Evolutionary conservation across 1,140 invertebrate genomes (phyloP), one percentile per base, ranked within the genome.

Genomic region (Magallana angulata): DNA sequence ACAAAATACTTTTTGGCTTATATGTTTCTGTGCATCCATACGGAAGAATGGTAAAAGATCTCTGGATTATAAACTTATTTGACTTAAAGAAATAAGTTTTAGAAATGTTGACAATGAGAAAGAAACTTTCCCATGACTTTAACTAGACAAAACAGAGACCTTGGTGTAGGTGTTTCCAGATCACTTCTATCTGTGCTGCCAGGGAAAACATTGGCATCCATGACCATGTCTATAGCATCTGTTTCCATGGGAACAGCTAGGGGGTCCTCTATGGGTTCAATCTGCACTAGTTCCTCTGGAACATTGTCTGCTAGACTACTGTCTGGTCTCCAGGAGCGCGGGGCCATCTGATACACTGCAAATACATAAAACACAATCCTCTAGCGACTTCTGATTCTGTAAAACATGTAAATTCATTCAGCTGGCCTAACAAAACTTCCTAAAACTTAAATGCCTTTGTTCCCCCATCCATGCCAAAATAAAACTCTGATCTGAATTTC

Each of bases 281-380:
- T 60, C 16, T 85, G 71, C 36, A 88, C 86, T n/a, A 56, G 58
- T n/a, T 88, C 87, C 8, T 48, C n/a, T 4, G 89, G 57, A 8
- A 89, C 88, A 11, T 57, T 81, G 9, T 90, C 89, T 48, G 90
- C 89, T 3, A 92, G 76, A 88, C 93, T 93, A 85, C 86, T 92
- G 24, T 91, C 90, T 85, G 93, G 93, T 59, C 86, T 86, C 93
- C 93, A 93, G 1, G 92, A 92, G 57, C 92, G 60, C 36, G 93
- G 93, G 0, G 92, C 89, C 92, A 93, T 92, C 57, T 92, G 89
- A 48, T 93, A 93, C 80, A 93, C 92, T 93, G 86, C 6, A 88
- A 84, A 62, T 48, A 48, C 36, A 48, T 48, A 5, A 5, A 48
- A 48, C 36, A 48, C 0, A 48, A 48, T 4, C 36, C 36, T 60